Evolutionary conservation across 2,113 vertebrate genomes (phyloP).

Genomic region (Cathartes aura): DNA sequence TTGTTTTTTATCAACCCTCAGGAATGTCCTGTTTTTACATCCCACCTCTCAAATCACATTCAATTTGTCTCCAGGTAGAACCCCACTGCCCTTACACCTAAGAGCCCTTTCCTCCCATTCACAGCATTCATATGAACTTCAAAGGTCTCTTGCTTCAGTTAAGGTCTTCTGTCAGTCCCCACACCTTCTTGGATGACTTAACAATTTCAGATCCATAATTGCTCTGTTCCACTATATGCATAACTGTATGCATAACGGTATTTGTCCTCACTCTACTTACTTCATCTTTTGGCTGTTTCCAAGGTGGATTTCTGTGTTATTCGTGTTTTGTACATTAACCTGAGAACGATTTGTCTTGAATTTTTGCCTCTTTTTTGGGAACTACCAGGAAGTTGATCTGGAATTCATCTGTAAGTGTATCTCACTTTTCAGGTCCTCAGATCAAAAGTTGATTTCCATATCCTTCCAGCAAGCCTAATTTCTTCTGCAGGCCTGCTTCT

Average conservation of each 20-base stretch:
- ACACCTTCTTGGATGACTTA: not conserved
- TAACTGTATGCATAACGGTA: not conserved
- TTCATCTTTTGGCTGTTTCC: not conserved
- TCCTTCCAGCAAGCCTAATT: not conserved
- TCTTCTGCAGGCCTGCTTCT: not conserved
- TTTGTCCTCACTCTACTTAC: not conserved
- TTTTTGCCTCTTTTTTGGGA: not conserved
- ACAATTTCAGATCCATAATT: not conserved
- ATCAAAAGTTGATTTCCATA: not conserved
- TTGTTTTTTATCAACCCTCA: not conserved
- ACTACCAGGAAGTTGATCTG: not conserved
- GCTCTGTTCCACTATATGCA: not conserved
- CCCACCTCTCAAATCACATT: not conserved
- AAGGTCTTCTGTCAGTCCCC: not conserved
- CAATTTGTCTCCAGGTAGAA: not conserved
- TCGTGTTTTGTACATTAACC: not conserved
- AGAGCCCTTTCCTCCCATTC: not conserved
- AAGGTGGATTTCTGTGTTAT: not conserved
- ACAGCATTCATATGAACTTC: not conserved
- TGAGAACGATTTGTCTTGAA: not conserved
- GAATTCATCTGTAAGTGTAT: not conserved
- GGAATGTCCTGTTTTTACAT: not conserved
- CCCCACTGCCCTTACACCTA: not conserved
- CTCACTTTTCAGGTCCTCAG: not conserved
- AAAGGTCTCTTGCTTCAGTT: not conserved